Conservation (phyloP, 2,113 vertebrate genomes). For the Pachyramphus minor region DNA sequence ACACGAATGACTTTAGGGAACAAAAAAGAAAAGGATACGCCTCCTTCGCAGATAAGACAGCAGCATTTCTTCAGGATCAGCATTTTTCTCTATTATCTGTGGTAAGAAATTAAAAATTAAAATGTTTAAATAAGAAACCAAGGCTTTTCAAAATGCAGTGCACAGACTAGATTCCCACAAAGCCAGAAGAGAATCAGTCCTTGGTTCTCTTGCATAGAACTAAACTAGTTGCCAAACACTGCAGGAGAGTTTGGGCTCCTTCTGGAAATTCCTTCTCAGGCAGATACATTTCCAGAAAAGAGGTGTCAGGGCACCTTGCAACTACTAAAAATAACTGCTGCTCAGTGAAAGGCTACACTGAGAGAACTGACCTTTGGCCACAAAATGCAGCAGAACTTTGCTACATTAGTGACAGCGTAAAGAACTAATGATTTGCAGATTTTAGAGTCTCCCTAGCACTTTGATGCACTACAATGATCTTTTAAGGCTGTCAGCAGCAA, state of each 20-base stretch:
- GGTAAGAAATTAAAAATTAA: background rate
- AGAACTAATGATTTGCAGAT: background rate
- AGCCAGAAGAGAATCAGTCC: background rate
- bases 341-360: background rate
- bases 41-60: slow-evolving; percentile 76
- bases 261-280: background rate
- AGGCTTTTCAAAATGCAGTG: background rate
- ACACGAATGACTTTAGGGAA: background rate
- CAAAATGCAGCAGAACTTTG: background rate
- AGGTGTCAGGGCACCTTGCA: background rate
- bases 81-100: slow-evolving; percentile 75
- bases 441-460: background rate
- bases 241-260: background rate
- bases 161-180: background rate
- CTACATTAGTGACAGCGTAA: background rate
- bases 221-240: background rate
- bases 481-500: background rate
- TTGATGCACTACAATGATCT: background rate
- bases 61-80: slow-evolving; percentile 79
- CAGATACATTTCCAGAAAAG: background rate
- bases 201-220: background rate
- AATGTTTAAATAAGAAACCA: background rate
- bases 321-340: slow-evolving; percentile 10
- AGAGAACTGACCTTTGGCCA: background rate
- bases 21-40: slow-evolving; percentile 73